Conservation (phyloP, 2,888 invertebrate genomes). For the Melinopterus prodromus region DNA sequence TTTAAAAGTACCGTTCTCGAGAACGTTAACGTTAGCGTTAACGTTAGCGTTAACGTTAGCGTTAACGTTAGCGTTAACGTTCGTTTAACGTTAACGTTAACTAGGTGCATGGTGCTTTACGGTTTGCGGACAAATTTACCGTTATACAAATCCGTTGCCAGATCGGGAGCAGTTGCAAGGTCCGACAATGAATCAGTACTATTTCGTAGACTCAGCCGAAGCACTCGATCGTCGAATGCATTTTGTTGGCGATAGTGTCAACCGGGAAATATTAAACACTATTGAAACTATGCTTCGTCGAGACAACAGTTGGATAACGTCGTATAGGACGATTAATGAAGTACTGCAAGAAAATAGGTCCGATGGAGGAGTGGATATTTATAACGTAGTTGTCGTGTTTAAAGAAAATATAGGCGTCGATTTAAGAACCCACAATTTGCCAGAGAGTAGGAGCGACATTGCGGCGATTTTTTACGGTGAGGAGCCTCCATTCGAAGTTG, state of each 20-base stretch:
- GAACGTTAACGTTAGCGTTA: too few species aligned
- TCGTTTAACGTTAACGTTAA: constrained; percentile 24
- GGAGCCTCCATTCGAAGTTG: constrained; percentile 35
- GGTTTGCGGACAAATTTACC: constrained; percentile 38
- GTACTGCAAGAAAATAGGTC: constrained; percentile 22
- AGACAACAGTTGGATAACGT: constrained; percentile 8
- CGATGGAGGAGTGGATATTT: background rate
- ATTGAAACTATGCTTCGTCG: constrained; percentile 24
- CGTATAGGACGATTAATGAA: constrained; percentile 30
- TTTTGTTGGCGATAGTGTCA: constrained; percentile 18
- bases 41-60: too few species aligned
- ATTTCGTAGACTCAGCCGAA: constrained; percentile 37
- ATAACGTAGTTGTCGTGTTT: constrained; percentile 4
- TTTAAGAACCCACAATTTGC: constrained; percentile 30
- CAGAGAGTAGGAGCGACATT: constrained; percentile 34
- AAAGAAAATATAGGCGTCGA: constrained; percentile 6
- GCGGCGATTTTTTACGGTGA: constrained; percentile 36
- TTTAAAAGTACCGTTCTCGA: constrained; percentile 32
- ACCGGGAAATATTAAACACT: background rate
- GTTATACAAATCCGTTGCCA: constrained; percentile 31
- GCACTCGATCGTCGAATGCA: constrained; percentile 20
- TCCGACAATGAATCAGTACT: constrained; percentile 34
- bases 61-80: too few species aligned
- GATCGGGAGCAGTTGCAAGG: background rate
- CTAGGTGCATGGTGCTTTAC: constrained; percentile 34